Evolutionary conservation across 1,140 invertebrate genomes (phyloP).

Genomic region (Alviniconcha marisindica): DNA sequence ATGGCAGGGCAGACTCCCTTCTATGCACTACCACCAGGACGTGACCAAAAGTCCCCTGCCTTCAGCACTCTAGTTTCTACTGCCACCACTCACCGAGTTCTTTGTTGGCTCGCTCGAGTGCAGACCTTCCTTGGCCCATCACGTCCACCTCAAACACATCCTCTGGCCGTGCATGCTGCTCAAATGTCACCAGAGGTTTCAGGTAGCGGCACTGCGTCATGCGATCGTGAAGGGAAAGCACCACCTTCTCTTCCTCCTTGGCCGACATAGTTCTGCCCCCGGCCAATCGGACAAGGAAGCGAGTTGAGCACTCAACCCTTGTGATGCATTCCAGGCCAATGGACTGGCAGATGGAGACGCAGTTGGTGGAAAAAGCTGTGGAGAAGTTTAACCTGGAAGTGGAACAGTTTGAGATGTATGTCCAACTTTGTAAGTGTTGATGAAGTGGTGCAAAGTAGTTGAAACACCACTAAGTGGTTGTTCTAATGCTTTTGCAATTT

Average conservation of each 20-base stretch:
- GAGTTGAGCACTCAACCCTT: conserved; percentile 87
- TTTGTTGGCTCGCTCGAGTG: conserved; percentile 88
- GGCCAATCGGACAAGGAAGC: conserved; percentile 84
- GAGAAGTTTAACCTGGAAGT: conserved; percentile 91
- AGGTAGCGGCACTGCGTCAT: conserved; percentile 90
- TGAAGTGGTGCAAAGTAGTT: no score
- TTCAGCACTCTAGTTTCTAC: no score
- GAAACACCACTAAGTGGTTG: no score
- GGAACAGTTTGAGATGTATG: no score
- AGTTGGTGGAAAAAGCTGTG: conserved; percentile 95
- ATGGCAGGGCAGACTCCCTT: no score
- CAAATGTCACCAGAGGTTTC: conserved; percentile 84
- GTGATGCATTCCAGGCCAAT: conserved; percentile 85
- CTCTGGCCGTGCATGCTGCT: conserved; percentile 81
- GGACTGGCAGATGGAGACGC: conserved; percentile 93
- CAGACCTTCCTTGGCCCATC: conserved; percentile 84
- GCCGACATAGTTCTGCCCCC: conserved; percentile 38
- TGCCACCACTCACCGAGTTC: conserved; percentile 84
- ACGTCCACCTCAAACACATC: conserved; percentile 91
- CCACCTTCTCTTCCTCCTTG: conserved; percentile 52
- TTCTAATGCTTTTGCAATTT: no score
- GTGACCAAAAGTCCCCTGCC: no score
- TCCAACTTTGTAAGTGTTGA: no score
- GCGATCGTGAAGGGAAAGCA: conserved; percentile 84
- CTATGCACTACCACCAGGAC: no score